Percentiles rank a stretch among this genome's conserved stretches.
Conservation (phyloP, 2,797 vertebrate genomes). For the Falco naumanni region DNA sequence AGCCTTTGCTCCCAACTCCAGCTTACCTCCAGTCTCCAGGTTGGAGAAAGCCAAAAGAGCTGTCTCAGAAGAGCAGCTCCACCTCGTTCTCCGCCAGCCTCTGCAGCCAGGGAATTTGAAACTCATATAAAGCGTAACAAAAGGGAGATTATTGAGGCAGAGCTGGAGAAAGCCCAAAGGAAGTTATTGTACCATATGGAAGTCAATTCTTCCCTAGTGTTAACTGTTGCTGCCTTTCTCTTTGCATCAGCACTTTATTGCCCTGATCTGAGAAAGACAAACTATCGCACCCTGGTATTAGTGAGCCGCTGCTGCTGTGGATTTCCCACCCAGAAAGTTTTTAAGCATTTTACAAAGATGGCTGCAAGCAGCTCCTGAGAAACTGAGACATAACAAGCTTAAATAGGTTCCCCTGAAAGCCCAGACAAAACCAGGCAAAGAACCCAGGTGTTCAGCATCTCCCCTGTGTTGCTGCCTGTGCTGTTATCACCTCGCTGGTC, state of each 20-base stretch:
- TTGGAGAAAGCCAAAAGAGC: not conserved
- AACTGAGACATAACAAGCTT: not conserved
- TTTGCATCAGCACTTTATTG: not conserved
- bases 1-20: conserved; percentile 4
- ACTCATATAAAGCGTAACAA: conserved; percentile 52
- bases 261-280: conserved; percentile 13
- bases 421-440: not conserved
- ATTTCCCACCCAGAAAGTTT: not conserved
- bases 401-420: not conserved
- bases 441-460: not conserved
- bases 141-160: conserved; percentile 51
- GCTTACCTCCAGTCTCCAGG: not conserved
- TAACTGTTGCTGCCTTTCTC: not conserved
- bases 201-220: not conserved
- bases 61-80: conserved; percentile 37
- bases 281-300: not conserved
- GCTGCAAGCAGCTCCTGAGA: not conserved
- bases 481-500: fast-evolving
- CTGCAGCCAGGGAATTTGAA: conserved; percentile 38
- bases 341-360: not conserved
- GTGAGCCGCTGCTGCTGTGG: not conserved
- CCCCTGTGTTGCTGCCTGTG: fast-evolving
- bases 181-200: conserved; percentile 44
- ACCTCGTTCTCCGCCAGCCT: not conserved
- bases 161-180: conserved; percentile 56